Base-by-base conservation (phyloP, 2,797 vertebrate species). In the Lateolabrax maculatus region DNA sequence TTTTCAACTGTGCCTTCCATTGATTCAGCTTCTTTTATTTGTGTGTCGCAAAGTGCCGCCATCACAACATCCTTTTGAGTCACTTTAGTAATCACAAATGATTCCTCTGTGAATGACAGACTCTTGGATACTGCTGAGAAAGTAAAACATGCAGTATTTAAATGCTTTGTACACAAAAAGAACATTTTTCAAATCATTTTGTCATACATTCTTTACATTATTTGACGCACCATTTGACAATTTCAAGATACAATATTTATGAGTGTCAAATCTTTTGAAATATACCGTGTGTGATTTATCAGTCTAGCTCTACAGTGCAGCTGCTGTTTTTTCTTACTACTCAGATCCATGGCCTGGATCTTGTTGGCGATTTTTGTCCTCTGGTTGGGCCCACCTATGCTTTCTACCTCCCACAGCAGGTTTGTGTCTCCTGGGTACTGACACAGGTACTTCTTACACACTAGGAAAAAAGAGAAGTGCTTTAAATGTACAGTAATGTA, bases 391-490 rank as follows among this genome's bases (percentile, higher is more conserved):
- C 76, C 67, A 46, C 97, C 97, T 36, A 87, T 73, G 77, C 95
- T 93, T 85, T 96, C 90, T 43, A 97, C 96, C 92, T 97, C 96
- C 96, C 96, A 98, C 48, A 98, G 90, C 53, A 97, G 86, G 43
- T 94, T 92, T 51, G 82, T 84, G 84, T 97, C 92, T 60, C 64
- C 93, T 57, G 97, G 96, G 67, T 96, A 94, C 80, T 94, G 95
- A 73, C 94, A 90, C 82, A 97, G 90, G 85, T 97, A 98, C 4
- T 95, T 95, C 83, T 94, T 92, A 90, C 97, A 97, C 90, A 96
- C 97, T 98, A 77, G 27, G 69, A 75, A 91, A 49, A 85, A 46
- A 75, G 88, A 66, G 19, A 9, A 19, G 19, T 37, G 6, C 48
- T 16, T 19, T 27, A 0, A 58, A 27, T 1, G 19, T 3, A 21